Evolutionary conservation across 2,797 vertebrate species (phyloP), one percentile per base, ranked within the genome.

Genomic region (Tapirus indicus): DNA sequence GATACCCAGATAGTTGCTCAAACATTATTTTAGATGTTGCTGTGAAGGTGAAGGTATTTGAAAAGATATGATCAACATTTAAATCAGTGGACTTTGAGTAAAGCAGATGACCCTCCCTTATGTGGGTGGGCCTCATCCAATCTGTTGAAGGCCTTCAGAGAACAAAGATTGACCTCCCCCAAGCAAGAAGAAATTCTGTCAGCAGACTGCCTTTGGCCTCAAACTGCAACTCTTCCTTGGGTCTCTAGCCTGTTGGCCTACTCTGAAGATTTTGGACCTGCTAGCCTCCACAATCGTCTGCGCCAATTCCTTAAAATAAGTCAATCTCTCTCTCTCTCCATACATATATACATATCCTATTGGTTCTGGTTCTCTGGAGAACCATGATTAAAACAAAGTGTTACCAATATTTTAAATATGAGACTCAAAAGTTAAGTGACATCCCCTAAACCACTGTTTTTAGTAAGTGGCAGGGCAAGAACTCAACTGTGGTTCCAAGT

Each of bases 201-300:
- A 27, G 16, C 27, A 62, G 52, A 3, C 9, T 1, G 44, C 35
- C 54, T 82, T 38, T 60, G 9, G 35, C 23, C 47, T 66, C 35
- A 32, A 88, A 64, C 13, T 21, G 18, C 2, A 47, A 29, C 20
- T 23, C 5, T 38, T 78, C 13, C 20, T 29, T 47, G 29, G 23
- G 7, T 35, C 8, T 83, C 23, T 9, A 35, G 62, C 7, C 16
- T 38, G 32, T 0, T 0, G 6, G 11, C 3, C 54, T 18, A 20
- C 12, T 17, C 6, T 44, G 11, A 25, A 60, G 29, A 35, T 77
- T 79, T 44, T 17, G 25, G 32, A 77, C 7, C 18, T 16, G 18
- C 32, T 2, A 83, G 9, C 44, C 25, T 44, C 38, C 38, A 21
- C 3, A 16, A 10, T 54, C 29, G 11, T 35, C 38, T 35, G 17